Base-by-base conservation (phyloP, 2,113 vertebrate genomes). In the Pelobates fuscus region DNA sequence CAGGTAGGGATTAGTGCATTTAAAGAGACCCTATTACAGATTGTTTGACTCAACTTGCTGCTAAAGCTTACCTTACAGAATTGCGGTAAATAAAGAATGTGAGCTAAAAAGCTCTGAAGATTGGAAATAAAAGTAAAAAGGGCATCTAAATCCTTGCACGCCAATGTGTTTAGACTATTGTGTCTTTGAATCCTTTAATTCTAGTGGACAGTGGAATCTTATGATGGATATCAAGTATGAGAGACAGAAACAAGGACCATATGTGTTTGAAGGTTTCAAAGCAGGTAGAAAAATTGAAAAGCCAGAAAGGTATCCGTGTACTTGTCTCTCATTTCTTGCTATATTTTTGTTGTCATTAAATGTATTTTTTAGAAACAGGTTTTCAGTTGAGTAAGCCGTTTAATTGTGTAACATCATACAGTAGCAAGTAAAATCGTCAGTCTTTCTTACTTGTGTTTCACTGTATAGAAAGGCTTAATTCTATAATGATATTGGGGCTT, bases 201-300 rank as follows among this genome's bases (percentile, higher is more conserved):
- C 52, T 66, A 32, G 32, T 25, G 24, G 62, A 71, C 58, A 62
- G 44, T 61, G 58, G 71, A 66, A 74, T 65, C 52, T 37, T 66
- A 65, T 44, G 21, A 66, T 74, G 49, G 57, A 71, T 61, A 46
- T 61, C 41, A 62, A 71, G 58, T 43, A 58, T 54, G 62, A 58
- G 24, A 58, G 49, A 41, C n/a, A 29, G 46, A 63, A 66, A 66
- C 49, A 21, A 62, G 32, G 52, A 66, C 62, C 71, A 74, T 58
- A 65, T 58, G 61, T 43, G 54, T 59, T 24, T 3, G 37, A n/a
- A 1, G 25, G 61, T 52, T 67, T 75, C 37, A 58, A 67, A 67
- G 63, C 30, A 59, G 32, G 49, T 66, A 58, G 21, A 25, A 15
- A 64, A 72, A 43, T 70, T 27, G 59, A 10, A 41, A 25, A 30